Conservation (phyloP, 30 jellyfish, hydroid and myxozoan genomes). For the Morbakka virulenta region DNA sequence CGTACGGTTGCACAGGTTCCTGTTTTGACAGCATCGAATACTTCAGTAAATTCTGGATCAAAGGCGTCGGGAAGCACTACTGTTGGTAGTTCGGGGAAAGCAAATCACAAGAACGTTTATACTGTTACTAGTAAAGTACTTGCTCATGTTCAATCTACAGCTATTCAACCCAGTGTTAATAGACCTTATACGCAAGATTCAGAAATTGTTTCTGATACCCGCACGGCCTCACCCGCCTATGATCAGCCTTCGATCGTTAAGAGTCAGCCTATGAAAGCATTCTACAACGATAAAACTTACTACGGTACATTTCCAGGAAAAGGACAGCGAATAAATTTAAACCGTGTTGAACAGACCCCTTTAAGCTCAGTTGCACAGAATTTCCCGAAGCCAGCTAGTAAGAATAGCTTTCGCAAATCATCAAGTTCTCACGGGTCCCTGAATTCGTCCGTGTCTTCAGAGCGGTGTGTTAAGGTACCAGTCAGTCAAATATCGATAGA, state of each 20-base stretch:
- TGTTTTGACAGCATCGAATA: constrained; percentile 10
- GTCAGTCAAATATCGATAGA: neutral
- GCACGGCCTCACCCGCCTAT: neutral
- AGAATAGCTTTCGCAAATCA: constrained; percentile 17
- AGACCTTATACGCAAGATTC: neutral
- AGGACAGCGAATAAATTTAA: neutral
- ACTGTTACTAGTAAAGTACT: neutral
- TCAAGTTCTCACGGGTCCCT: constrained; percentile 91
- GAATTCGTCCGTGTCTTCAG: constrained; percentile 86
- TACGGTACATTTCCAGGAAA: constrained; percentile 57
- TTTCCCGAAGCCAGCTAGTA: constrained; percentile 3
- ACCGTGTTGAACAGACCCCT: neutral
- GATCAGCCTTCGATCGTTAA: neutral
- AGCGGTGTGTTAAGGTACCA: constrained; percentile 25
- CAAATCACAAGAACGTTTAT: neutral
- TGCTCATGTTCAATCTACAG: neutral
- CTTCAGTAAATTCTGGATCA: constrained; percentile 26
- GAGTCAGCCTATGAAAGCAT: neutral
- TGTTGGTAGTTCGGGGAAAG: neutral
- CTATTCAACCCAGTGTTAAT: neutral
- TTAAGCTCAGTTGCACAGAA: neutral
- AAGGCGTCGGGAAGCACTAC: neutral
- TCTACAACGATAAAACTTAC: neutral
- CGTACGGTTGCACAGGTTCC: constrained; percentile 29
- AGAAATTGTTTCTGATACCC: neutral